A percentile compares a stretch with the other conserved stretches of the same genome.
Conservation (phyloP, 2,113 vertebrate species). For the Potamarius usumacintae region DNA sequence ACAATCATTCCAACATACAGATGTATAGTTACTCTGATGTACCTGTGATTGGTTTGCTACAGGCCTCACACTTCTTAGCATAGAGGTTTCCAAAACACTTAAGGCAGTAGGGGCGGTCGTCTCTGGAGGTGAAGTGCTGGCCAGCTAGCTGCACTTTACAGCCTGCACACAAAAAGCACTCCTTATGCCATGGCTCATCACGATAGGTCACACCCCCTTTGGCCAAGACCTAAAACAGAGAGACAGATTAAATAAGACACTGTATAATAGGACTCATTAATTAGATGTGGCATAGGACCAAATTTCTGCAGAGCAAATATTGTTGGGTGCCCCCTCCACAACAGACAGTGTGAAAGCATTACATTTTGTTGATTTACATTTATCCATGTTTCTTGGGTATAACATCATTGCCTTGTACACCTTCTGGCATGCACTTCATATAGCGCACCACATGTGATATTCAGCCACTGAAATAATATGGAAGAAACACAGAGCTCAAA, state of each 20-base stretch:
- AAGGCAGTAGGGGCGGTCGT: slow-evolving; percentile 93
- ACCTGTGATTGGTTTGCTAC: slow-evolving; percentile 95
- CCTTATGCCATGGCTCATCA: slow-evolving; percentile 97
- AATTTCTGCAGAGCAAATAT: not conserved
- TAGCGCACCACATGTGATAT: not conserved
- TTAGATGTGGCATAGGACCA: not conserved
- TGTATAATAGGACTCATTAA: not conserved
- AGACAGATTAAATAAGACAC: slow-evolving; percentile 8
- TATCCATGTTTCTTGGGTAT: not conserved
- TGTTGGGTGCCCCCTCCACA: not conserved
- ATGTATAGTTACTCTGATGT: slow-evolving; percentile 11
- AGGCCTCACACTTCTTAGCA: slow-evolving; percentile 94
- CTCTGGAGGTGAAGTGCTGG: slow-evolving; percentile 96
- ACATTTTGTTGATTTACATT: not conserved
- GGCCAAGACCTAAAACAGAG: slow-evolving; percentile 81
- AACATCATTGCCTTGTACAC: not conserved
- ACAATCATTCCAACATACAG: slow-evolving; percentile 11
- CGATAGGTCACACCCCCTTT: slow-evolving; percentile 98
- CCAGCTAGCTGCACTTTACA: slow-evolving; percentile 93
- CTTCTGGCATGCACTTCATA: not conserved
- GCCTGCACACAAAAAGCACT: slow-evolving; percentile 93
- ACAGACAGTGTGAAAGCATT: not conserved
- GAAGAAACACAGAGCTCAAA: not conserved
- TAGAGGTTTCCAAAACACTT: slow-evolving; percentile 95
- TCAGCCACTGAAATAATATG: not conserved